A percentile compares a stretch with the other conserved stretches of the same genome.
Evolutionary conservation across 2,113 vertebrate genomes (phyloP).

Genomic region (Ophthalmolycus amberensis): DNA sequence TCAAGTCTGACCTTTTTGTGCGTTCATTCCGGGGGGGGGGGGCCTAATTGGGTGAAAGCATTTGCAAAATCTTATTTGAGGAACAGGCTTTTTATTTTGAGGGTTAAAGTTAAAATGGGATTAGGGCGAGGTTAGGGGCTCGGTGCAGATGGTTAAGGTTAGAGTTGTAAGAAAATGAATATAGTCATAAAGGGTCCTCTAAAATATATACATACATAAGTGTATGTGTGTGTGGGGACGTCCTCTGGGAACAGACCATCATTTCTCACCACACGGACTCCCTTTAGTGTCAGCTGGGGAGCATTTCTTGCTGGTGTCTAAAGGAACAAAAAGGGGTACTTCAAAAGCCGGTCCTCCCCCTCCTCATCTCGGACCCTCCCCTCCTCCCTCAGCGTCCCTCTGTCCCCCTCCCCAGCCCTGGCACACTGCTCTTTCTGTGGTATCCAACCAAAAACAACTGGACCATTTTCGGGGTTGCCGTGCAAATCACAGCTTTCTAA

Average conservation of each 20-base stretch:
- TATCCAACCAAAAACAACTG: slow-evolving; percentile 59
- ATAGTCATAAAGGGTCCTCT: background rate
- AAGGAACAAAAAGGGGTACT: slow-evolving; percentile 54
- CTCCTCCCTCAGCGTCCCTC: slow-evolving; percentile 30
- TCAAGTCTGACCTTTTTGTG: background rate
- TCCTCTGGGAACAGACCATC: slow-evolving; percentile 41
- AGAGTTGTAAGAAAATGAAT: slow-evolving; percentile 23
- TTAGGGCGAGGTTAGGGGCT: background rate
- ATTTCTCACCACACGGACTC: slow-evolving; percentile 47
- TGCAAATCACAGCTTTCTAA: slow-evolving; percentile 43
- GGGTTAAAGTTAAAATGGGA: slow-evolving; percentile 16
- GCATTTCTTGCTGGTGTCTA: slow-evolving; percentile 47
- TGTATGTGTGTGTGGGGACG: background rate
- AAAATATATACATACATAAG: background rate
- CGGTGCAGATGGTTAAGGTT: slow-evolving; percentile 19
- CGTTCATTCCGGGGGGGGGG: background rate
- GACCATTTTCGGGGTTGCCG: slow-evolving; percentile 43
- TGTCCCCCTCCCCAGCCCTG: slow-evolving; percentile 25
- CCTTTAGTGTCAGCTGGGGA: slow-evolving; percentile 42
- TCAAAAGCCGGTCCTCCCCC: slow-evolving; percentile 34
- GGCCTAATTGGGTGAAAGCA: background rate
- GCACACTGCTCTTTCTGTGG: slow-evolving; percentile 53
- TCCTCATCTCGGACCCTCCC: background rate
- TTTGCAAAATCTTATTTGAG: slow-evolving; percentile 7
- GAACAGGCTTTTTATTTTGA: background rate